Percentiles rank a stretch among this genome's conserved stretches.
phyloP scores from a whole-genome alignment of 2,113 vertebrate genomes.

The Anarhynchus alexandrinus region DNA sequence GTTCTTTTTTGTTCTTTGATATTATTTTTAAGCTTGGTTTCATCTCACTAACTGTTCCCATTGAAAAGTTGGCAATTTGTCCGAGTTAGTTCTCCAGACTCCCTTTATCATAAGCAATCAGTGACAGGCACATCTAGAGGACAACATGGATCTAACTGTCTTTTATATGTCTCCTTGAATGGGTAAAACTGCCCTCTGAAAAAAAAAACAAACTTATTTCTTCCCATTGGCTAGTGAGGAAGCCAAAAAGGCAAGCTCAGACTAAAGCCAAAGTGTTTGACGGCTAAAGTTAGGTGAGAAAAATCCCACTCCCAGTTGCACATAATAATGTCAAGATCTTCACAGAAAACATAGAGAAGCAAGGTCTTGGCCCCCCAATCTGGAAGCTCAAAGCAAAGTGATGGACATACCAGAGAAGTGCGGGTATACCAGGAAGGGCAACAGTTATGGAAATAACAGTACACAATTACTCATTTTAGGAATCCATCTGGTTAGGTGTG shows the following conservation, averaged over 20 bases:
- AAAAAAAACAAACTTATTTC: background rate
- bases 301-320: background rate
- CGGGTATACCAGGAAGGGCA: background rate
- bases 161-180: background rate
- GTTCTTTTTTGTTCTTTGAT: background rate
- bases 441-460: constrained; percentile 46
- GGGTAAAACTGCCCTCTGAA: background rate
- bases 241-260: background rate
- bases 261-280: background rate
- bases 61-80: background rate
- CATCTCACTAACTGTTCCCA: background rate
- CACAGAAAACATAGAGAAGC: background rate
- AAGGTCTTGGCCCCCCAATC: background rate
- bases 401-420: constrained; percentile 26
- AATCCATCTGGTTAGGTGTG: constrained; percentile 55
- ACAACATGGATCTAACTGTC: background rate
- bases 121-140: background rate
- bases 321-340: background rate
- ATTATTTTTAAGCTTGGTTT: background rate
- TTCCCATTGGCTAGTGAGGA: background rate
- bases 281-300: background rate
- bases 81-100: background rate
- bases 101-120: background rate
- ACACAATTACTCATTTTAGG: constrained; percentile 40
- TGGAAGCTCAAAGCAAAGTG: constrained; percentile 11